These are phyloP conservation scores for Echinops telfairi DNA, from an alignment of 2,113 vertebrate genomes.

Conservation along the genomic window DNA sequence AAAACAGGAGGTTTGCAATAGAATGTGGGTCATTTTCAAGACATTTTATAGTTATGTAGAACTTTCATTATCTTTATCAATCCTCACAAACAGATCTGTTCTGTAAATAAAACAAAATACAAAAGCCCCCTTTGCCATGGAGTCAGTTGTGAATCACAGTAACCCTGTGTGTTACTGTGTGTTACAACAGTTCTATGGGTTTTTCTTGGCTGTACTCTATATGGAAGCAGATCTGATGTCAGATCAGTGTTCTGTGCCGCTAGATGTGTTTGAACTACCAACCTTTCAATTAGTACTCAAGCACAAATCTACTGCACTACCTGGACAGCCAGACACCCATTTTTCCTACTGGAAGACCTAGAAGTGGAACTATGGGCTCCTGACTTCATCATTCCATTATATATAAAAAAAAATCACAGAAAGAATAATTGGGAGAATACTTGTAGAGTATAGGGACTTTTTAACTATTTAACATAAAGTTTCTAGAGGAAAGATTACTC, in stretches of 20 bases:
- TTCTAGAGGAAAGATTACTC: background rate
- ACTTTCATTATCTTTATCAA: background rate
- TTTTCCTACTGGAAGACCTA: background rate
- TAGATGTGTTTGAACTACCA: background rate
- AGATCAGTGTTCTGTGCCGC: background rate
- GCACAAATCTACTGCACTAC: background rate
- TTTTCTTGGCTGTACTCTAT: background rate
- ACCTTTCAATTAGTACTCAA: background rate
- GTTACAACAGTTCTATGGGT: no score
- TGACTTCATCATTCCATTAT: constrained; percentile 7
- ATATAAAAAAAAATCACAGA: background rate
- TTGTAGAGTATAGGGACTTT: background rate
- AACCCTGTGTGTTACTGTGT: background rate
- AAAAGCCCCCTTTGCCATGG: background rate
- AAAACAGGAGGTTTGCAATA: background rate
- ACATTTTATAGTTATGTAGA: background rate
- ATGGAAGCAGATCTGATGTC: background rate
- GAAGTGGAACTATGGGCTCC: background rate
- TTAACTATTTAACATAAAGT: background rate
- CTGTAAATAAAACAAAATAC: background rate
- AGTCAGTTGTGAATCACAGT: background rate
- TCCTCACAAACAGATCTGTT: background rate
- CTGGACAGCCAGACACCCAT: background rate
- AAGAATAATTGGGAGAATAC: background rate
- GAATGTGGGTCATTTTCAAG: background rate